Conservation (phyloP, 2,797 vertebrate genomes). For the Scomberomorus guttatus region DNA sequence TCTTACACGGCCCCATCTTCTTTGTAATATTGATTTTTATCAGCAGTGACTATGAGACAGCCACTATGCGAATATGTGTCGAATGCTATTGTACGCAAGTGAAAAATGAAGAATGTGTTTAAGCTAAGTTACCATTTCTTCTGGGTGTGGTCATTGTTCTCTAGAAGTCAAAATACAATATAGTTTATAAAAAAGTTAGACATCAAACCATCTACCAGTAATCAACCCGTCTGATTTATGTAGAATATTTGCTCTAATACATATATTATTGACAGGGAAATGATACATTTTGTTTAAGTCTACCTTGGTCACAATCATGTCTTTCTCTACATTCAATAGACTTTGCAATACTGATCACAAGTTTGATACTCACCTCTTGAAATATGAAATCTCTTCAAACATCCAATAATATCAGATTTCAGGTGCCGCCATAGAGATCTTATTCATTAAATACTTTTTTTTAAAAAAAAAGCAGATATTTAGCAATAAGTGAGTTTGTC, state of each 20-base stretch:
- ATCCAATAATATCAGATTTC: slow-evolving; percentile 65
- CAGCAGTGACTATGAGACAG: not conserved
- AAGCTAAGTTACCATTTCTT: not conserved
- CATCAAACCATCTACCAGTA: not conserved
- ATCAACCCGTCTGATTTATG: not conserved
- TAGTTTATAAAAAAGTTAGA: not conserved
- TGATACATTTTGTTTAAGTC: not conserved
- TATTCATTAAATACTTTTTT: slow-evolving; percentile 4
- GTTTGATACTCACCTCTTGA: slow-evolving; percentile 70
- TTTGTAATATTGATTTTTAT: slow-evolving; percentile 6
- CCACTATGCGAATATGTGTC: not conserved
- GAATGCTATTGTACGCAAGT: not conserved
- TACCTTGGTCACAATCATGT: not conserved
- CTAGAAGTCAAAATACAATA: not conserved
- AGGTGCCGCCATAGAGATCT: slow-evolving; percentile 55
- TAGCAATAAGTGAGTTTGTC: slow-evolving; percentile 30
- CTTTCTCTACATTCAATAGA: not conserved
- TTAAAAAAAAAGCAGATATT: slow-evolving; percentile 2
- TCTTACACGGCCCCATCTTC: not conserved
- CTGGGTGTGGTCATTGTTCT: not conserved
- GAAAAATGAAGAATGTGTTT: not conserved
- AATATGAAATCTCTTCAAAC: slow-evolving; percentile 50
- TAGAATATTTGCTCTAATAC: not conserved
- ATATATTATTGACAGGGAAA: not conserved
- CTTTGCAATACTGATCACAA: not conserved